Percentiles rank a stretch among this genome's conserved stretches.
phyloP scores from a whole-genome alignment of 2,888 invertebrate genomes.

The Dynastes maya region DNA sequence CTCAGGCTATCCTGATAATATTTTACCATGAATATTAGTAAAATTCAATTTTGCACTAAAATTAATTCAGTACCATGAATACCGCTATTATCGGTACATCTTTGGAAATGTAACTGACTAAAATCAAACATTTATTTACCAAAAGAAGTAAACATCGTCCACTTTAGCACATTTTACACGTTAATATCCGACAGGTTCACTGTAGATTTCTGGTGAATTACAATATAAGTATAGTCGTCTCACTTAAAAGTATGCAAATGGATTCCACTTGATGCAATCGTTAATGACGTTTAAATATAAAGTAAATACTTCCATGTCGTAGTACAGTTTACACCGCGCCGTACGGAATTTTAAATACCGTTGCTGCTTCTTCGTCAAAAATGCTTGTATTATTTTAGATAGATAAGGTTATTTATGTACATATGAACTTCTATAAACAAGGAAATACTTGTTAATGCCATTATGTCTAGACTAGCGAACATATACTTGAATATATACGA shows the following conservation, averaged over 20 bases:
- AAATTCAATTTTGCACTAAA: too few species aligned
- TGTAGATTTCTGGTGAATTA: too few species aligned
- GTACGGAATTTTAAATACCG: conserved; percentile 18
- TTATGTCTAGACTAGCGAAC: conserved; percentile 20
- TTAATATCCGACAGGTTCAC: too few species aligned
- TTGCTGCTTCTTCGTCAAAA: conserved; percentile 4
- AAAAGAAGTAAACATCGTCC: too few species aligned
- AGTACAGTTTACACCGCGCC: background rate
- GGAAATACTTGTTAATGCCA: background rate
- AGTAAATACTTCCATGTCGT: background rate
- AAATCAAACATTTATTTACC: too few species aligned
- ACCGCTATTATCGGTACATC: too few species aligned
- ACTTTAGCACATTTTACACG: too few species aligned
- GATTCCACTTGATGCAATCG: conserved; percentile 12
- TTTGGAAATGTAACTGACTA: too few species aligned
- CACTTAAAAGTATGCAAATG: conserved; percentile 1
- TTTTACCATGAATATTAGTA: too few species aligned
- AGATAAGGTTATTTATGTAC: background rate
- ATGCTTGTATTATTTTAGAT: background rate
- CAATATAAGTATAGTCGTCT: background rate
- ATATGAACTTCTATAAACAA: background rate
- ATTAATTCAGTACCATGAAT: too few species aligned
- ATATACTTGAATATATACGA: conserved; percentile 1
- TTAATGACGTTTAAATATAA: background rate
- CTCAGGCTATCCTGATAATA: too few species aligned